Base-by-base conservation (phyloP, 2,113 vertebrate species). In the Oreotragus oreotragus region DNA sequence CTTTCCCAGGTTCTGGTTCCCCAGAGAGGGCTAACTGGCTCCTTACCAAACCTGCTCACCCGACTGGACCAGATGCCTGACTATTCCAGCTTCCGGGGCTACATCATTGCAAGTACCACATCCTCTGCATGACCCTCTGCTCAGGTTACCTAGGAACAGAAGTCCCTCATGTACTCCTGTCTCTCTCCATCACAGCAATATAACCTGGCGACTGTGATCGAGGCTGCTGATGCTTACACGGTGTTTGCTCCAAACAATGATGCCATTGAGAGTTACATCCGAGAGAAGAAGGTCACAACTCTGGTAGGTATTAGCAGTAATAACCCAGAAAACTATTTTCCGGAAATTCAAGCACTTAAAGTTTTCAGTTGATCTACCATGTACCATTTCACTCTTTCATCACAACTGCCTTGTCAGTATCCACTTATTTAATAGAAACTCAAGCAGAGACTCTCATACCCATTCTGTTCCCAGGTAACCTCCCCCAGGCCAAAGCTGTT, bases 211-310 rank as follows among this genome's bases (percentile, higher is more conserved):
- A 93, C 94, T 0, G 96, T 98, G 60, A 99, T 99, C 12, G 99
- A 99, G 97, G 98, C 96, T 2, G 98, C 98, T 0, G 94, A 97
- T 0, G 80, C 98, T 2, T 99, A 99, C 96, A 99, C 99, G 0
- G 91, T 99, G 85, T 99, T 99, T 94, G 99, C 99, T 30, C 99
- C 99, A 1, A 99, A 97, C 58, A 99, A 99, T 1, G 81, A 97
- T 0, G 99, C 99, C 88, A 98, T 99, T 87, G 98, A 97, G 36
- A 98, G 90, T 57, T 99, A 99, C 93, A 98, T 99, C 13, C 98
- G 93, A 79, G 98, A 98, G 81, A 99, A 98, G 89, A 98, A 98
- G 13, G 55, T 97, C 17, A 28, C 96, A 0, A 64, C 98, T 43
- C 97, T 99, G 98, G 99, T 99, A 99, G 0, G 99, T 99, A 98